Base-by-base conservation (phyloP, 64 coral and sea anemone genomes). In the Pachyseris speciosa region DNA sequence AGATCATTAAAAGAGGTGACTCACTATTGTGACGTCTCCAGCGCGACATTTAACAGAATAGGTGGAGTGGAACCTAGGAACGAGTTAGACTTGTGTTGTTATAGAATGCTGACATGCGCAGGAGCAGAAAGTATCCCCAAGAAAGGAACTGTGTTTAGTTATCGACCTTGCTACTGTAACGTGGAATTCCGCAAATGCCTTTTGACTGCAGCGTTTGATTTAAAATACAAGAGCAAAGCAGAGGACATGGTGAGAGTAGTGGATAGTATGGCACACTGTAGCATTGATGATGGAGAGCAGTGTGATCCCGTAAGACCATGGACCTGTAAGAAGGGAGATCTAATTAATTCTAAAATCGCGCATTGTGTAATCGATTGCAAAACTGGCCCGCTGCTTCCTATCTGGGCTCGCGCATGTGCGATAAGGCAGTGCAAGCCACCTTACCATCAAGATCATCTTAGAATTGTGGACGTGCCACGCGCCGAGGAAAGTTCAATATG, bases 271-370 rank as follows among this genome's bases (percentile, higher is more conserved):
- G 84, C 71, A 2, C 66, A 90, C 25, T 99, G 97, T 60, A 66
- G 68, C 9, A 93, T 99, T 55, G 90, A 95, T 36, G 97, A 99
- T 9, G 93, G 94, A 2, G 65, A 48, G 13, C 59, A 47, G 0
- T 99, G 97, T 52, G 97, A 99, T 47, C 97, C 97, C 0, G 55
- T 68, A 5, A 85, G 91, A 52, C 97, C 94, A 3, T 84, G 83
- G 78, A 99, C 97, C 2, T 99, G 97, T 37, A 74, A 83, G 16
- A 99, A 95, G 37, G 97, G 97, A 5, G 97, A 99, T 69, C 94
- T 99, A 9, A 95, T 99, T 28, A 89, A 88, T 53, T 44, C 90
- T 32, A 93, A 86, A 60, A 68, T 95, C 22, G 97, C 97, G 2
- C 97, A 99, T 67, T 99, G 97, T 30, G 77, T 60, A 44, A 87